Evolutionary conservation across 2,113 vertebrate genomes (phyloP).

Genomic region (Pangasianodon gigas): DNA sequence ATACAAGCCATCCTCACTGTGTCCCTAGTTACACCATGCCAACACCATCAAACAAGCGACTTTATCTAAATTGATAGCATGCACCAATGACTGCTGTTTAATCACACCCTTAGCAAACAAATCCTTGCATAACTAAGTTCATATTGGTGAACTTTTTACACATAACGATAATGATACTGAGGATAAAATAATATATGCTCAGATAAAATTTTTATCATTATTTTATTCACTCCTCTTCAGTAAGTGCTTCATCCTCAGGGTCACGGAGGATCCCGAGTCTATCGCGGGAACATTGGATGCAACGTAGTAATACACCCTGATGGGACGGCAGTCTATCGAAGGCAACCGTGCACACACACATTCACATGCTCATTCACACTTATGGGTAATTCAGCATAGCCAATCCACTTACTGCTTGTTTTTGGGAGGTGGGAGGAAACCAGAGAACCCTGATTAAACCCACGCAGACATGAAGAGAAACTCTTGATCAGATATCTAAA

Average conservation of each 20-base stretch:
- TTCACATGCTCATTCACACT: not conserved
- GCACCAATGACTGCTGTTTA: constrained; percentile 7
- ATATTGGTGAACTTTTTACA: not conserved
- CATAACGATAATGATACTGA: not conserved
- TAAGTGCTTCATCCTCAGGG: not conserved
- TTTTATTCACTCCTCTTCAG: not conserved
- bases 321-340: not conserved
- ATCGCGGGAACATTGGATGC: not conserved
- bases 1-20: constrained; percentile 10
- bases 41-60: constrained; percentile 9
- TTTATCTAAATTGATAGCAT: constrained; percentile 11
- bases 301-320: not conserved
- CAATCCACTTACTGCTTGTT: not conserved
- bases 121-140: not conserved
- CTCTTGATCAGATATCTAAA: not conserved
- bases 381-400: not conserved
- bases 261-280: not conserved
- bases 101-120: not conserved
- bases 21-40: constrained; percentile 28
- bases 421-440: not conserved
- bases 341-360: not conserved
- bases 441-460: not conserved
- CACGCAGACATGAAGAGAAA: not conserved
- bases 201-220: not conserved
- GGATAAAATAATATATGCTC: not conserved